Evolutionary conservation across 2,113 vertebrate genomes (phyloP).

Genomic region (Atrichornis clamosus): DNA sequence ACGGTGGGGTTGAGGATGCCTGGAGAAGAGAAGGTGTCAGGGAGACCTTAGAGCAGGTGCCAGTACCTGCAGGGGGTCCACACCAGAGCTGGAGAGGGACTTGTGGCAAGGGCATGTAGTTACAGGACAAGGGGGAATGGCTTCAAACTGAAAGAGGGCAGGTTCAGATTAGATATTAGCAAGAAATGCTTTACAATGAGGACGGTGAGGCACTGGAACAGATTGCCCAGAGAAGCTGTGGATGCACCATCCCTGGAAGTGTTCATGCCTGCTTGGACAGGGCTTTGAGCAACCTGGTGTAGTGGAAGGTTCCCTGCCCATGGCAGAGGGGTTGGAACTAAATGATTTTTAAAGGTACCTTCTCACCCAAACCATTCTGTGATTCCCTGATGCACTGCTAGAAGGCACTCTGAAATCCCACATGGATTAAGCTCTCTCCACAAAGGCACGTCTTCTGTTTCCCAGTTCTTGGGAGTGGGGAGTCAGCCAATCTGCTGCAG

Average conservation of each 20-base stretch:
- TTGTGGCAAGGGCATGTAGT: background rate
- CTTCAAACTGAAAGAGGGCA: background rate
- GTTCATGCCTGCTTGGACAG: background rate
- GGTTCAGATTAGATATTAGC: background rate
- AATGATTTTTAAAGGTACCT: background rate
- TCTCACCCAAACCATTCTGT: background rate
- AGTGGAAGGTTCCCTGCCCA: background rate
- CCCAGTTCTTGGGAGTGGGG: accelerated
- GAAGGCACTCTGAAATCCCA: background rate
- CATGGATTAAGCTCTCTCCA: background rate
- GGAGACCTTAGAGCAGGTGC: background rate
- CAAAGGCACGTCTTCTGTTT: background rate
- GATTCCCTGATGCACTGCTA: background rate
- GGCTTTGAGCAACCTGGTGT: background rate
- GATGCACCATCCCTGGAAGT: background rate
- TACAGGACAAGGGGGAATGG: background rate
- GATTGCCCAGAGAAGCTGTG: background rate
- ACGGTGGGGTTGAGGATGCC: background rate
- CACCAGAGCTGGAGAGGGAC: background rate
- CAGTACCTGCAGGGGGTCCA: background rate
- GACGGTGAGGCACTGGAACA: background rate
- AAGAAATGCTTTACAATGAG: background rate
- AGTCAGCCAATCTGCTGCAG: background rate
- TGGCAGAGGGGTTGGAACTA: background rate
- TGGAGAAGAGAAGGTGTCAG: background rate